Evolutionary conservation across 35 echinoderm and acorn worm genomes (phyloP).

Genomic region (Ptychodera flava): DNA sequence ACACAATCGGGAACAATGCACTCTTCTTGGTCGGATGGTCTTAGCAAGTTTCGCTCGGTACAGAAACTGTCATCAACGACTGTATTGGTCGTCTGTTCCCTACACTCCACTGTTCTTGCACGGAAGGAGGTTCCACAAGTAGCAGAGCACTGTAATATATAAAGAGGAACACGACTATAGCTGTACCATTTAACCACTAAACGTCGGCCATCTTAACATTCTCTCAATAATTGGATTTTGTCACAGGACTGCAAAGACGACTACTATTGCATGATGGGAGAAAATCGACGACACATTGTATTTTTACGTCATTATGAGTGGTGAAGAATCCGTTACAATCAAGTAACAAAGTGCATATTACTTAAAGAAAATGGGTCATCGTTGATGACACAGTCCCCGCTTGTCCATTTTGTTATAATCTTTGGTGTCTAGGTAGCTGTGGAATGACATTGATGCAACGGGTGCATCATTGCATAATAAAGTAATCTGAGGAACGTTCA

Average conservation of each 20-base stretch:
- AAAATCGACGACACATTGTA: not conserved
- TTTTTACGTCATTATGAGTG: not conserved
- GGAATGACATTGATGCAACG: too few relatives aligned
- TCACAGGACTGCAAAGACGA: not conserved
- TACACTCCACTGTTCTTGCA: not conserved
- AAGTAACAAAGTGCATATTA: too few relatives aligned
- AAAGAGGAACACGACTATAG: not conserved
- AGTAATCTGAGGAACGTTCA: too few relatives aligned
- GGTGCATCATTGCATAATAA: too few relatives aligned
- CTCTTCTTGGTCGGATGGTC: not conserved
- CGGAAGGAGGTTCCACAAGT: constrained; percentile 13
- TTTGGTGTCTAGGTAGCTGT: too few relatives aligned
- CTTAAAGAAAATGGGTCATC: too few relatives aligned
- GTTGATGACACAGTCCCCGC: too few relatives aligned
- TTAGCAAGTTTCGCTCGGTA: not conserved
- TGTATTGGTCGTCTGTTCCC: not conserved
- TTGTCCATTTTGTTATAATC: too few relatives aligned
- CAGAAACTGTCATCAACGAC: not conserved
- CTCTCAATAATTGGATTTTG: not conserved
- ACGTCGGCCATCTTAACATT: not conserved
- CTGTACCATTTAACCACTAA: too few relatives aligned
- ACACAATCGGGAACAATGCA: not conserved
- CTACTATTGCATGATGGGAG: not conserved
- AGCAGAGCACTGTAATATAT: constrained; percentile 9
- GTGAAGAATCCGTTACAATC: not conserved